phyloP scores from a whole-genome alignment of 2,888 invertebrate genomes.

The Herminia tarsipennalis region DNA sequence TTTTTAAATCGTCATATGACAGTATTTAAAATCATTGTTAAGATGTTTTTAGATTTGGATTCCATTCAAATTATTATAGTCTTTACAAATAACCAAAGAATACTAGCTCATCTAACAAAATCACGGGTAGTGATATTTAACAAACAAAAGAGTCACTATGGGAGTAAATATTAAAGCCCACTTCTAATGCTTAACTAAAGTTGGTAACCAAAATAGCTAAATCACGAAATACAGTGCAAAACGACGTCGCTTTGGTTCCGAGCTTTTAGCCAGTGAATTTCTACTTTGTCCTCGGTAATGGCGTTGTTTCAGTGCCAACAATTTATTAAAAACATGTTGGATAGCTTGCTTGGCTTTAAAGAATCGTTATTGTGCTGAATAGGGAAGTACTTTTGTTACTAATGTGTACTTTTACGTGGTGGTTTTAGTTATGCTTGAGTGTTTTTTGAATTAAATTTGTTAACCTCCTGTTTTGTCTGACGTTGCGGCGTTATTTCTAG shows the following conservation, averaged over 20 bases:
- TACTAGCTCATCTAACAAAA: too few species aligned
- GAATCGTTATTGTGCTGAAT: conserved; percentile 16
- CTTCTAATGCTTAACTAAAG: conserved; percentile 19
- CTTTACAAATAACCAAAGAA: too few species aligned
- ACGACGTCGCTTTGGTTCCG: conserved; percentile 26
- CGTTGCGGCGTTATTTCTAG: too few species aligned
- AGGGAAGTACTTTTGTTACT: neutral
- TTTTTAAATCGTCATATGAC: too few species aligned
- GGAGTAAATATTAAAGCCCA: conserved; percentile 3
- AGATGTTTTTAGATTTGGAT: too few species aligned
- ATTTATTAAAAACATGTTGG: conserved; percentile 31
- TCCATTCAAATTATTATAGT: too few species aligned
- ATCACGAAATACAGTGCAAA: conserved; percentile 30
- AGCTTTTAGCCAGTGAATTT: conserved; percentile 37
- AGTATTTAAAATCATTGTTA: too few species aligned
- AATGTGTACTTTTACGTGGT: neutral
- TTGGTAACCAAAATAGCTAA: conserved; percentile 22
- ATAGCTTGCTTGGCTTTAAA: conserved; percentile 13
- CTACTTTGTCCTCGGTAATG: conserved; percentile 40
- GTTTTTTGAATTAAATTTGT: too few species aligned
- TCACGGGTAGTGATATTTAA: too few species aligned
- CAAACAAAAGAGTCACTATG: neutral
- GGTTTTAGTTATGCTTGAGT: too few species aligned
- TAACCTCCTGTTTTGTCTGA: too few species aligned
- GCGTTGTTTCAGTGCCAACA: conserved; percentile 33